These are phyloP conservation scores for Malthinus flaveolus DNA, from an alignment of 2,888 invertebrate genomes.

Conservation along the genomic window DNA sequence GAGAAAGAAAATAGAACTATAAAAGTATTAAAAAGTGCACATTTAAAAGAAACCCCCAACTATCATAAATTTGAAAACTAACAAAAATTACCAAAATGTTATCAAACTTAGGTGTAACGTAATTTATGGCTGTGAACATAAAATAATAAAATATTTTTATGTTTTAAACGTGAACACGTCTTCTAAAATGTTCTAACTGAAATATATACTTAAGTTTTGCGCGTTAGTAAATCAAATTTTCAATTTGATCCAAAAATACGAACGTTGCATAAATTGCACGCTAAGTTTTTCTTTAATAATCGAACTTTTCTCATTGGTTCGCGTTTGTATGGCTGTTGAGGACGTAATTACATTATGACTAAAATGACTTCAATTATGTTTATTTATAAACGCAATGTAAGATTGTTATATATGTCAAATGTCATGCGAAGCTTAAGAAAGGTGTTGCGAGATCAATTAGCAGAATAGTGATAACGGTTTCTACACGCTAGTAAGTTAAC, in stretches of 20 bases:
- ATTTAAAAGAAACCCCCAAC: constrained; percentile 10
- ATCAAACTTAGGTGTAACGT: constrained; percentile 33
- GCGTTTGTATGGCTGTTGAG: not conserved
- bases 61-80: constrained; percentile 25
- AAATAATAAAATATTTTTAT: constrained; percentile 39
- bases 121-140: constrained; percentile 34
- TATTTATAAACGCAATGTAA: constrained; percentile 6
- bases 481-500: constrained; percentile 4
- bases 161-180: constrained; percentile 30
- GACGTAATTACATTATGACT: not conserved
- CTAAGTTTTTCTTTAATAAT: not conserved
- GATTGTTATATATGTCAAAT: constrained; percentile 3
- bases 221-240: constrained; percentile 25
- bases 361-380: not conserved
- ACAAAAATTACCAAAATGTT: constrained; percentile 32
- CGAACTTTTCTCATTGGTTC: not conserved
- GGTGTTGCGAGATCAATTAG: constrained; percentile 16
- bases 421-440: constrained; percentile 8
- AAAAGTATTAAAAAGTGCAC: constrained; percentile 6
- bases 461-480: constrained; percentile 12
- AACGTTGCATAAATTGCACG: not conserved
- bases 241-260: constrained; percentile 5
- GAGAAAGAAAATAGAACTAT: not conserved
- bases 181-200: constrained; percentile 18
- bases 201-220: constrained; percentile 15